A percentile compares a stretch with the other conserved stretches of the same genome.
phyloP scores from a whole-genome alignment of 2,797 vertebrate species.

The Eupleurogrammus muticus region DNA sequence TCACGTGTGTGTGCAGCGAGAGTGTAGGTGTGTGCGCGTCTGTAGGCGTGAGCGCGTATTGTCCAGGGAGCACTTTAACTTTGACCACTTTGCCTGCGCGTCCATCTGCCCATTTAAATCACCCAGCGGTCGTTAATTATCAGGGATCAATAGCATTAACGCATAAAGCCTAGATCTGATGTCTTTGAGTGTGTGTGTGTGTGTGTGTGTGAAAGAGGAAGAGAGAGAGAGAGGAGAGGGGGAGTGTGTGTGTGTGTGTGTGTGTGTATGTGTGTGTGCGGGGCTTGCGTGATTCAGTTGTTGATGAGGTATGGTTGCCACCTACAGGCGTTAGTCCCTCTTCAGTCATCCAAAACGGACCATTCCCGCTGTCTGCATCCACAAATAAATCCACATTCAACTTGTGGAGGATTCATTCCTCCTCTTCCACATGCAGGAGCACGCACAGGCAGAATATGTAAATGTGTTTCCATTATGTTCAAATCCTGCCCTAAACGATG shows the following conservation, averaged over 20 bases:
- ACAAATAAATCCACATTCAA: constrained; percentile 46
- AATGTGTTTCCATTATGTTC: background rate
- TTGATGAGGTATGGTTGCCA: constrained; percentile 85
- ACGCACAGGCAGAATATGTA: background rate
- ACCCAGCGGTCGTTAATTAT: constrained; percentile 73
- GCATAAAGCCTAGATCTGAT: constrained; percentile 56
- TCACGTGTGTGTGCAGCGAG: constrained; percentile 37
- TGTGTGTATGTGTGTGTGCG: constrained; percentile 3
- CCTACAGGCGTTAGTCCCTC: constrained; percentile 80
- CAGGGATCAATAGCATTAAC: constrained; percentile 77
- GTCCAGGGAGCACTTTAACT: constrained; percentile 74
- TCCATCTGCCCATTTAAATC: constrained; percentile 65
- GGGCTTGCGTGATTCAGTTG: constrained; percentile 44
- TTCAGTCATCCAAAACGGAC: constrained; percentile 57
- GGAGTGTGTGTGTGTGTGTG: too few relatives aligned
- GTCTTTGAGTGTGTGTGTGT: constrained; percentile 15
- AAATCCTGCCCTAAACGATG: background rate
- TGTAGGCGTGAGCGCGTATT: constrained; percentile 49
- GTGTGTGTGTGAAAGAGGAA: constrained; percentile 17
- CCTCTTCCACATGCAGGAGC: constrained; percentile 15
- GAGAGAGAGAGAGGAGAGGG: constrained; percentile 23
- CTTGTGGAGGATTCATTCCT: constrained; percentile 26
- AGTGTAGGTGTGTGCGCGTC: constrained; percentile 37
- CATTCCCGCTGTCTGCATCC: constrained; percentile 50
- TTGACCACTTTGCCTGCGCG: constrained; percentile 65